These are phyloP conservation scores for Rhinichthys klamathensis DNA, from an alignment of 2,113 vertebrate species.

Conservation along the genomic window DNA sequence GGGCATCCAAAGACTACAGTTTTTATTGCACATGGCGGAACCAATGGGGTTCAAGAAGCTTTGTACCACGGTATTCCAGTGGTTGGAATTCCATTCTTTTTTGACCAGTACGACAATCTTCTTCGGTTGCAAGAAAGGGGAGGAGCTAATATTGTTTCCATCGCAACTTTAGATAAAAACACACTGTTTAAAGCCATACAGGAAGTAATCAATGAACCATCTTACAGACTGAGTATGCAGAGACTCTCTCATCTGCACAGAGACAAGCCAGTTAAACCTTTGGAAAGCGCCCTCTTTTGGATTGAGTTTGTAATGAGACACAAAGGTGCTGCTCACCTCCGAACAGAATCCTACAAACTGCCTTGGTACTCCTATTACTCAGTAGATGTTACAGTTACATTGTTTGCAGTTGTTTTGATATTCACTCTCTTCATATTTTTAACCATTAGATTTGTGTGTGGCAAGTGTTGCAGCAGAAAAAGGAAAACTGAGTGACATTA, in stretches of 20 bases:
- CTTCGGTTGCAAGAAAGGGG: conserved; percentile 6
- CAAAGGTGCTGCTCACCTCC: conserved; percentile 36
- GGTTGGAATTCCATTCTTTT: conserved; percentile 33
- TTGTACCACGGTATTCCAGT: conserved; percentile 38
- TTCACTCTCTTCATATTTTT: not conserved
- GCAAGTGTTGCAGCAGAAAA: conserved; percentile 11
- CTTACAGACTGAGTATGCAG: conserved; percentile 24
- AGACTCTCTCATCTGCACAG: not conserved
- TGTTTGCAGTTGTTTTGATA: not conserved
- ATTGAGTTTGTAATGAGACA: conserved; percentile 48
- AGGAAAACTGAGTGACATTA: not conserved
- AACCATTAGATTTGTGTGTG: not conserved
- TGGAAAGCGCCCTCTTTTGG: conserved; percentile 42
- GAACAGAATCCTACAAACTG: conserved; percentile 32
- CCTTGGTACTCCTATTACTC: conserved; percentile 43
- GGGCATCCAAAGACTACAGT: conserved; percentile 24
- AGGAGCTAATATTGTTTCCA: not conserved
- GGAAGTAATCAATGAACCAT: conserved; percentile 1
- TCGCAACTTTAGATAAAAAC: not conserved
- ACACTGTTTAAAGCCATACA: not conserved
- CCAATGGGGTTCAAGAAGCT: conserved; percentile 37
- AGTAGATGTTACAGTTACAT: conserved; percentile 9
- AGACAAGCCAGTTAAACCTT: conserved; percentile 13
- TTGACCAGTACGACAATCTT: conserved; percentile 35
- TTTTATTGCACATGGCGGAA: conserved; percentile 30